Evolutionary conservation across 2,113 vertebrate species (phyloP).

Genomic region (Neolamprologus sp.): DNA sequence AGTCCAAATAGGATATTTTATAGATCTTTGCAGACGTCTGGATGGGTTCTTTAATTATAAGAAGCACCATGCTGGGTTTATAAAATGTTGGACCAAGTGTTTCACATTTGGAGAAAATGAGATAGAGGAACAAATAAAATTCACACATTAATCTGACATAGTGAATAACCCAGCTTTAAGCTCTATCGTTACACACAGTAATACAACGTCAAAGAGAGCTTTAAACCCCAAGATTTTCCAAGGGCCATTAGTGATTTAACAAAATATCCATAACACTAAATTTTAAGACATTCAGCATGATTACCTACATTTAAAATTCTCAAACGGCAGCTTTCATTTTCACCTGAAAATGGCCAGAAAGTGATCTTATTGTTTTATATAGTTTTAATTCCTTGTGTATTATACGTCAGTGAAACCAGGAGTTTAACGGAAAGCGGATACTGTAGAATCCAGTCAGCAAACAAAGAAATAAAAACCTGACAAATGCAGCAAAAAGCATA

Average conservation of each 20-base stretch:
- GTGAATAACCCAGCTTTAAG: neutral
- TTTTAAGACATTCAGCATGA: neutral
- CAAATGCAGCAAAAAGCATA: neutral
- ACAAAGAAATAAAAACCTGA: neutral
- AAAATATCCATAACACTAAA: neutral
- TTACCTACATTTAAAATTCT: neutral
- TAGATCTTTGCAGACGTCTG: neutral
- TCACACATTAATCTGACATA: neutral
- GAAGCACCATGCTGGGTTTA: neutral
- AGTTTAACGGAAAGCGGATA: neutral
- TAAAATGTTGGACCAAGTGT: neutral
- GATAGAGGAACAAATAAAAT: neutral
- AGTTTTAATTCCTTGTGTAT: slow-evolving; percentile 12
- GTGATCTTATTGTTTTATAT: neutral
- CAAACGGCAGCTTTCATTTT: neutral
- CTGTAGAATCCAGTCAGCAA: neutral
- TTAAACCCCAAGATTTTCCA: neutral
- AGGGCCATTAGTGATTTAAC: neutral
- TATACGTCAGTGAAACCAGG: neutral
- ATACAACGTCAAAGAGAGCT: neutral
- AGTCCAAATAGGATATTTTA: neutral
- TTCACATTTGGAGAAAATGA: neutral
- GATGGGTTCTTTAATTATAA: neutral
- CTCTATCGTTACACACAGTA: neutral
- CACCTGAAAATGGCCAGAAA: neutral